Evolutionary conservation across 2,113 vertebrate species (phyloP), one percentile per base, ranked within the genome.

Genomic region (Pseudorectes ferrugineus): DNA sequence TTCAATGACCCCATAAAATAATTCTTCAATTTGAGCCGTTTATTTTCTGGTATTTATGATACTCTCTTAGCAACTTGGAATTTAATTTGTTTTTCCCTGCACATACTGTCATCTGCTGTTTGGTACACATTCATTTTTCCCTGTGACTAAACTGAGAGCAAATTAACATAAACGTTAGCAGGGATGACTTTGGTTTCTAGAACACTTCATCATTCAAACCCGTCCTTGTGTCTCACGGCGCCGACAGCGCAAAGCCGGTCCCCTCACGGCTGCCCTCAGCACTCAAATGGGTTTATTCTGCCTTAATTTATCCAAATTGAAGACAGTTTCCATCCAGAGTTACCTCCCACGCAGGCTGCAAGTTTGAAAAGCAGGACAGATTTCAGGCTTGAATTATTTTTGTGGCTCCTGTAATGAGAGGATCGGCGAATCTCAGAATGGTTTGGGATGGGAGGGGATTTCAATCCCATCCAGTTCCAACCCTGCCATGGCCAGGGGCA

Each of bases 1-100:
- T 94, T 49, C 83, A 79, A 4, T 35, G 76, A 89, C 65, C 87
- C 70, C 68, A 58, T 48, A 54, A 76, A 93, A 78, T 42, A 95
- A 95, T 91, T 75, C 61, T 20, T 87, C 38, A 2, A 8, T 76
- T 85, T 14, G 43, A 85, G 75, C 33, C 9, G 65, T 81, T 77
- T 86, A 40, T 92, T 95, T 94, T 57, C 51, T 86, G 55, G 33
- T 93, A 92, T 92, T 95, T 88, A 83, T 40, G 79, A 85, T 40
- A 45, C 45, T 81, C 65, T 77, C 68, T 80, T 90, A 93, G 95
- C 92, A 95, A 84, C 86, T 95, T 14, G 0, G 43, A 71, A 84
- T 83, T 74, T 57, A 88, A 86, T 86, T 63, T 84, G 65, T 14
- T 84, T 90, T 78, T 55, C 52, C 65, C 85, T 31, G 72, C 67